Conservation (phyloP, 2,888 invertebrate species). For the Deroplatys truncata region DNA sequence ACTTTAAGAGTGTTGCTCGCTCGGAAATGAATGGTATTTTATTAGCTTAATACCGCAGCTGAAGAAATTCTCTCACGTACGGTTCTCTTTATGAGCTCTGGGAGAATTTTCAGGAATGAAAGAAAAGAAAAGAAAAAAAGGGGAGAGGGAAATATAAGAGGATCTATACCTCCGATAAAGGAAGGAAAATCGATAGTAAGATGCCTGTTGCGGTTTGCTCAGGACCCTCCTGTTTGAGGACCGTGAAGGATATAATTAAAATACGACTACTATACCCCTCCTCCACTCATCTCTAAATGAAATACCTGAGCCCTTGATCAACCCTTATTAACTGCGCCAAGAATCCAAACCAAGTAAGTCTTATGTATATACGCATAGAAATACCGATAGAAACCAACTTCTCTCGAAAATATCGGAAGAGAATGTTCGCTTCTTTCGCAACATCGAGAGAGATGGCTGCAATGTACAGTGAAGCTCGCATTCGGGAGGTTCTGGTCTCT, state of each 20-base stretch:
- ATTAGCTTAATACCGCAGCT: not conserved
- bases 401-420: no score
- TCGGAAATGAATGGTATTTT: not conserved
- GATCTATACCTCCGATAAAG: not conserved
- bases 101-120: not conserved
- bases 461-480: no score
- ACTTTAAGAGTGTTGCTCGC: not conserved
- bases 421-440: no score
- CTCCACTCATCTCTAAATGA: not conserved
- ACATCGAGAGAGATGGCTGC: no score
- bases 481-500: no score
- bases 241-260: not conserved
- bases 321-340: no score
- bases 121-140: not conserved
- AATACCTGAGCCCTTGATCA: not conserved
- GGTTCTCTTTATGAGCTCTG: not conserved
- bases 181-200: no score
- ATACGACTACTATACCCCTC: not conserved
- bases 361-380: no score
- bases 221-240: not conserved
- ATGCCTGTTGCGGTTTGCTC: not conserved
- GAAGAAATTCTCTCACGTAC: not conserved
- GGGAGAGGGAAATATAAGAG: not conserved
- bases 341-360: no score
- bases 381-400: no score